These are phyloP conservation scores for Chironomus tepperi DNA, from an alignment of 1,140 invertebrate genomes.

Conservation along the genomic window DNA sequence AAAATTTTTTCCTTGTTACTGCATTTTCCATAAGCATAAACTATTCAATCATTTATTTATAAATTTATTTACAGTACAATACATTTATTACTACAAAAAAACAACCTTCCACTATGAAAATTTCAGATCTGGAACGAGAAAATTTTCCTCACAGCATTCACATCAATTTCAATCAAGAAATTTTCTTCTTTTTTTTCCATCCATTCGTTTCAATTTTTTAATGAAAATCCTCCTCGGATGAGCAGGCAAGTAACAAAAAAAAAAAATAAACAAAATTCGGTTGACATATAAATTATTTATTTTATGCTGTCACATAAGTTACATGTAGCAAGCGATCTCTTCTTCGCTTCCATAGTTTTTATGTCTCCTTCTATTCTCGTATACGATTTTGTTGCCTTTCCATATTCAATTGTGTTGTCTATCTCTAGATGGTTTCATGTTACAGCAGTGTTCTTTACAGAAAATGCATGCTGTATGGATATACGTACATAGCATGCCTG, in stretches of 20 bases:
- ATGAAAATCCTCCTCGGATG: not conserved
- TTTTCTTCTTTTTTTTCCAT: no score
- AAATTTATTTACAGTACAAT: not conserved
- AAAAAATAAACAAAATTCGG: conserved; percentile 22
- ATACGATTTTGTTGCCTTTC: not conserved
- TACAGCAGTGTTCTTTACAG: not conserved
- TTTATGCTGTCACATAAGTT: conserved; percentile 18
- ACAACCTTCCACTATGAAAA: no score
- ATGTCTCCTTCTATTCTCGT: no score
- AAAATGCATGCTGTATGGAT: no score
- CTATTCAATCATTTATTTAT: conserved; percentile 11
- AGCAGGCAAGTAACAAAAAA: not conserved
- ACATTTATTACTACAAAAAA: no score
- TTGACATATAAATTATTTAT: conserved; percentile 23
- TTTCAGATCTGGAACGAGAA: not conserved
- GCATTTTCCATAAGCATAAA: no score
- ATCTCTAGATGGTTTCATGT: not conserved
- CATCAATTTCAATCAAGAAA: conserved; percentile 7
- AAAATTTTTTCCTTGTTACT: no score
- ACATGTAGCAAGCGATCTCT: not conserved
- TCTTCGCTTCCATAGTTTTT: not conserved
- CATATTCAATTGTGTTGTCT: not conserved
- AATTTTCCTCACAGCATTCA: not conserved
- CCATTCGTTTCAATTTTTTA: no score
- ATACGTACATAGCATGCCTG: not conserved